phyloP scores from a whole-genome alignment of 1,140 invertebrate genomes.

The Maconellicoccus hirsutus region DNA sequence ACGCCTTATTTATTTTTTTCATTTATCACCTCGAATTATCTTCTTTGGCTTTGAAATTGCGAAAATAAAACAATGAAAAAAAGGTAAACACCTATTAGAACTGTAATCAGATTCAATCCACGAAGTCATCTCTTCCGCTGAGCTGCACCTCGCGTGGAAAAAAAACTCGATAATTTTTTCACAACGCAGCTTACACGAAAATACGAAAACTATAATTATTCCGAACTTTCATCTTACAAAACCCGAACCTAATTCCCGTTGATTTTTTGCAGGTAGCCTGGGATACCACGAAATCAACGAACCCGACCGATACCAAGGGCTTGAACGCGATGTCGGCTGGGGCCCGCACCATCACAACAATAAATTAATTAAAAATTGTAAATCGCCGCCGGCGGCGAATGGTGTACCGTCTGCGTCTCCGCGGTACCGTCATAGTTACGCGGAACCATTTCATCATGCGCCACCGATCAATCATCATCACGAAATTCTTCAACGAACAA shows the following conservation, averaged over 20 bases:
- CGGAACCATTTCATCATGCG: conserved; percentile 35
- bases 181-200: too few species aligned
- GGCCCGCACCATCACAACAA: not conserved
- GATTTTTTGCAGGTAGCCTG: not conserved
- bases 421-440: conserved; percentile 43
- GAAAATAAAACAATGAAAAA: too few species aligned
- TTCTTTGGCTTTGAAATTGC: too few species aligned
- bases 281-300: conserved; percentile 11
- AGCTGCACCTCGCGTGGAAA: too few species aligned
- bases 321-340: not conserved
- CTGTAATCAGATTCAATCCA: too few species aligned
- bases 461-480: conserved; percentile 26
- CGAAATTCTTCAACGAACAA: conserved; percentile 30
- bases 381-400: not conserved
- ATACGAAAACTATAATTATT: too few species aligned
- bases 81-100: too few species aligned
- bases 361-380: conserved; percentile 14
- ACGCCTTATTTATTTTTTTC: too few species aligned
- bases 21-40: too few species aligned
- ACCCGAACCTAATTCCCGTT: conserved; percentile 27
- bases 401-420: conserved; percentile 25
- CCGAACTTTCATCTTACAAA: too few species aligned
- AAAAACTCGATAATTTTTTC: too few species aligned
- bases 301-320: not conserved
- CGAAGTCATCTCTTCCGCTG: too few species aligned